Conservation (phyloP, 2,888 invertebrate genomes). For the Choristoneura rosaceana region DNA sequence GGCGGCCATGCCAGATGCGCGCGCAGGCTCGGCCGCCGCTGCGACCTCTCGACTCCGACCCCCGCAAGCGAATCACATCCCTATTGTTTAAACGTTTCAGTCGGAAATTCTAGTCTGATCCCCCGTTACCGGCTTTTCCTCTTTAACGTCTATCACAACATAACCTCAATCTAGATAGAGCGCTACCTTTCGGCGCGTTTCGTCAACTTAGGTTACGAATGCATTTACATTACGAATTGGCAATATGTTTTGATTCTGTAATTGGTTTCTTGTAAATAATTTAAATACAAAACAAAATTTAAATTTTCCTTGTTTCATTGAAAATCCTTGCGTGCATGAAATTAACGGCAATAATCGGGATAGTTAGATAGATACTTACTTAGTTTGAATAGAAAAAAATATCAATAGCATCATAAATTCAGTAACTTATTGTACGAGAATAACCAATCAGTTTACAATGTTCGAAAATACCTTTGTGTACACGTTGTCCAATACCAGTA, state of each 20-base stretch:
- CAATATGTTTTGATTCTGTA: slow-evolving; percentile 65
- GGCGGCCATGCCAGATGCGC: slow-evolving; percentile 83
- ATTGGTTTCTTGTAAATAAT: slow-evolving; percentile 59
- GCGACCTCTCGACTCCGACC: slow-evolving; percentile 59
- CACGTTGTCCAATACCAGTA: slow-evolving; percentile 31
- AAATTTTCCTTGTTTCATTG: slow-evolving; percentile 77
- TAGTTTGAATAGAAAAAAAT: not conserved
- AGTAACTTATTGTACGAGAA: not conserved
- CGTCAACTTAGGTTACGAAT: slow-evolving; percentile 47
- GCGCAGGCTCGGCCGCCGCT: slow-evolving; percentile 74
- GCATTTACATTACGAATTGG: slow-evolving; percentile 66
- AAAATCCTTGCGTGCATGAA: slow-evolving; percentile 52
- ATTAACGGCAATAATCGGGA: slow-evolving; percentile 31
- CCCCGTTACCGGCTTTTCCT: slow-evolving; percentile 70
- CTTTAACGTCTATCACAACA: slow-evolving; percentile 81
- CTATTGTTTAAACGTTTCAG: slow-evolving; percentile 67
- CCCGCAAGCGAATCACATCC: slow-evolving; percentile 69
- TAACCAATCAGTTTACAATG: slow-evolving; percentile 23
- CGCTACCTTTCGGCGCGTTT: slow-evolving; percentile 70
- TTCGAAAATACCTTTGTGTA: slow-evolving; percentile 12
- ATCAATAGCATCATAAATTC: not conserved
- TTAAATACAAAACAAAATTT: slow-evolving; percentile 72
- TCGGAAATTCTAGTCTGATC: slow-evolving; percentile 58
- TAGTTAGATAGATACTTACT: slow-evolving; percentile 1
- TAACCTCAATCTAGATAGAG: slow-evolving; percentile 81